Evolutionary conservation across 2,888 invertebrate species (phyloP).

Genomic region (Drosophila mimetica): DNA sequence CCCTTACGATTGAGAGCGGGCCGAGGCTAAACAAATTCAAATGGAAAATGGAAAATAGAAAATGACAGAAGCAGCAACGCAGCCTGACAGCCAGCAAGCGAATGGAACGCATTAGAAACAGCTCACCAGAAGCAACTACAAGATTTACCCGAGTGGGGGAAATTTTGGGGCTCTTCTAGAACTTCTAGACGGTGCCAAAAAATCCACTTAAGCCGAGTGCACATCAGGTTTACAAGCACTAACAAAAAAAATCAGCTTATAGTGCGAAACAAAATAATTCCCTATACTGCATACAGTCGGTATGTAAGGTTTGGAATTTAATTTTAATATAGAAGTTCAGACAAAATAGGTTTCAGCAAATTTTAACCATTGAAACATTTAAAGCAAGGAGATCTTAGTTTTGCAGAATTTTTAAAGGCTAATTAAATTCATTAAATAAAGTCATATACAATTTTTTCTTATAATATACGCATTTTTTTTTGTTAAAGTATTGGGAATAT

Average conservation of each 20-base stretch:
- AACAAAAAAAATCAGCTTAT: slow-evolving; percentile 7
- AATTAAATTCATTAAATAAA: too few species aligned
- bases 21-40: slow-evolving; percentile 56
- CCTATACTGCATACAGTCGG: too few species aligned
- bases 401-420: too few species aligned
- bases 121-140: slow-evolving; percentile 43
- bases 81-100: slow-evolving; percentile 61
- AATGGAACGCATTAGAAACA: slow-evolving; percentile 57
- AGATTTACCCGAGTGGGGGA: slow-evolving; percentile 17
- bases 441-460: too few species aligned
- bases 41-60: slow-evolving; percentile 63
- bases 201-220: slow-evolving; percentile 73
- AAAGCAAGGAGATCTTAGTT: background rate
- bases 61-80: slow-evolving; percentile 55
- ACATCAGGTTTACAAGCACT: slow-evolving; percentile 51
- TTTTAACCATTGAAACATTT: too few species aligned
- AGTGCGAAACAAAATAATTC: background rate
- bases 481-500: background rate
- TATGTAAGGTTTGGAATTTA: background rate
- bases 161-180: slow-evolving; percentile 1
- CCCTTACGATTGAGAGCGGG: slow-evolving; percentile 40
- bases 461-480: too few species aligned
- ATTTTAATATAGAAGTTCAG: background rate
- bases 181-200: slow-evolving; percentile 33
- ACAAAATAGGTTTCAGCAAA: too few species aligned